Evolutionary conservation across 2,797 vertebrate genomes (phyloP).

Genomic region (Ateles fusciceps): DNA sequence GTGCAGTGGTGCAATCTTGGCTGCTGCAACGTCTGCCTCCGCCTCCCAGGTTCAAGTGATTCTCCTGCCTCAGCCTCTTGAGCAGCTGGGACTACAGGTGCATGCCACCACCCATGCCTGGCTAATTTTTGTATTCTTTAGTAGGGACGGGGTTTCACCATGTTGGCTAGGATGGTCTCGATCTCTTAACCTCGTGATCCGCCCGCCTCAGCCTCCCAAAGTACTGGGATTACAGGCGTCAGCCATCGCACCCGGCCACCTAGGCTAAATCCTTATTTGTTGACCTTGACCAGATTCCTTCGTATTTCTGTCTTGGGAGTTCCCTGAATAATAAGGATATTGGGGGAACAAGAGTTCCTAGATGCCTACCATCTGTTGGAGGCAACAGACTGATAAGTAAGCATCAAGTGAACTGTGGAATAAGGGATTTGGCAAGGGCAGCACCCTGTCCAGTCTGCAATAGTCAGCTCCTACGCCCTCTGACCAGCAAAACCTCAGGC

Average conservation of each 20-base stretch:
- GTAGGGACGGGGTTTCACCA: too few relatives aligned
- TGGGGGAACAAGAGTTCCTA: background rate
- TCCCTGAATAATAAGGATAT: background rate
- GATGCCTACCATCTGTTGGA: background rate
- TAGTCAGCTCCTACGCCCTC: background rate
- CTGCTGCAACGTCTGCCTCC: too few relatives aligned
- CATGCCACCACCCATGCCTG: rapidly evolving
- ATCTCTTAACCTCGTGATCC: too few relatives aligned
- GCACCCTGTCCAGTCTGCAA: background rate
- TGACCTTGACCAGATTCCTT: background rate
- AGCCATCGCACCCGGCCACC: background rate
- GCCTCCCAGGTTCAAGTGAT: too few relatives aligned
- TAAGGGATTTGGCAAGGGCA: background rate
- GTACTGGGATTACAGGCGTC: too few relatives aligned
- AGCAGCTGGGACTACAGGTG: too few relatives aligned
- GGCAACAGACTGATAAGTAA: background rate
- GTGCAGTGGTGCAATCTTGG: too few relatives aligned
- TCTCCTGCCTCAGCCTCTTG: too few relatives aligned
- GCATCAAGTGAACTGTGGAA: background rate
- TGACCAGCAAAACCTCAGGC: background rate
- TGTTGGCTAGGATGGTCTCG: too few relatives aligned
- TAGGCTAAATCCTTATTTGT: background rate
- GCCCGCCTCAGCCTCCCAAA: rapidly evolving
- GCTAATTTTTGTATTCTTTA: too few relatives aligned
- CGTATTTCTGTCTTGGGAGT: background rate